These are phyloP conservation scores for Embiotoca jacksoni DNA, from an alignment of 2,113 vertebrate species.

Conservation along the genomic window DNA sequence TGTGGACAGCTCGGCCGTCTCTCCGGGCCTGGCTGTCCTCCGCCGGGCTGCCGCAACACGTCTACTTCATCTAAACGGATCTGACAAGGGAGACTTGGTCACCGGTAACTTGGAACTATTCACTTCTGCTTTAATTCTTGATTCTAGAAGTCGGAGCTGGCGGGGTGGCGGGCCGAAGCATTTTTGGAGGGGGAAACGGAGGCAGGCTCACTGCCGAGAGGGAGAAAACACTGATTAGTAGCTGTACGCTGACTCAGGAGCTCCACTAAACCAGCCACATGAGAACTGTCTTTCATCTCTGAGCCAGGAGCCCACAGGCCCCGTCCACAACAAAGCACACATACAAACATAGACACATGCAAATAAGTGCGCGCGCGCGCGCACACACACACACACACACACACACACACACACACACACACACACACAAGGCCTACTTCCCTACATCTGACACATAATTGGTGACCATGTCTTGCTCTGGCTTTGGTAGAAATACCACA, in stretches of 20 bases:
- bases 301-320: conserved; percentile 69
- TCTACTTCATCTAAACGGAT: conserved; percentile 14
- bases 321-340: conserved; percentile 68
- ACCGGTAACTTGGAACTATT: neutral
- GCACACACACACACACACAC: too few species aligned
- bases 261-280: conserved; percentile 72
- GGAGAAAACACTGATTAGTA: conserved; percentile 70
- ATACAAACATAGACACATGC: conserved; percentile 43
- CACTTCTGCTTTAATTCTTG: conserved; percentile 5
- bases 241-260: conserved; percentile 73
- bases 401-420: too few species aligned
- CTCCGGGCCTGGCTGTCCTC: neutral
- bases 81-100: neutral
- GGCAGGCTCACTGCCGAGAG: conserved; percentile 30
- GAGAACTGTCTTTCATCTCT: conserved; percentile 74
- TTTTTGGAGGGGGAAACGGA: neutral
- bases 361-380: conserved; percentile 29
- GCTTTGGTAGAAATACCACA: conserved; percentile 13
- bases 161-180: conserved; percentile 9
- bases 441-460: conserved; percentile 51
- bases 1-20: neutral
- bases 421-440: neutral
- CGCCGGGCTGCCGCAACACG: neutral
- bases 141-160: conserved; percentile 14
- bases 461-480: conserved; percentile 11